Conservation (phyloP, 2,113 vertebrate species). For the Phalacrocorax carbo region DNA sequence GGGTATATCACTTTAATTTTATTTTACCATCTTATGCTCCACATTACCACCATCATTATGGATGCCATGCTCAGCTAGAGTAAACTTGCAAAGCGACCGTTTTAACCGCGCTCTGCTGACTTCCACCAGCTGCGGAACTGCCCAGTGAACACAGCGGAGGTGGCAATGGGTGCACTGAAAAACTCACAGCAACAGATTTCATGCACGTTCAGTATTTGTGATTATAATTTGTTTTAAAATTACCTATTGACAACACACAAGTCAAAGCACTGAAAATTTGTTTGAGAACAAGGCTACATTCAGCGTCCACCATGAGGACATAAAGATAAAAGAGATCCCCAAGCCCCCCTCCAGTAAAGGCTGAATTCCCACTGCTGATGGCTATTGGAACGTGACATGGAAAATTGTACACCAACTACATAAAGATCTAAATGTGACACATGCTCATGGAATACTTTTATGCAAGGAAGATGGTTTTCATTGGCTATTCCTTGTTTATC, state of each 20-base stretch:
- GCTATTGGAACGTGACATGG: not conserved
- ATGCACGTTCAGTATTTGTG: not conserved
- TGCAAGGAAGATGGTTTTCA: not conserved
- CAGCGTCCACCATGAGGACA: not conserved
- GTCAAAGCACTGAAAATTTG: not conserved
- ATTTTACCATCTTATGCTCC: not conserved
- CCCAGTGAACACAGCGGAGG: not conserved
- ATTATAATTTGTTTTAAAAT: not conserved
- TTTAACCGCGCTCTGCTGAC: not conserved
- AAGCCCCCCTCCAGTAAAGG: not conserved
- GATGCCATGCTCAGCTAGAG: not conserved
- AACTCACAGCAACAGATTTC: not conserved
- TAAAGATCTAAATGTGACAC: not conserved
- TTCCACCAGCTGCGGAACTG: not conserved
- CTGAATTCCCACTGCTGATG: not conserved
- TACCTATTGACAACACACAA: not conserved
- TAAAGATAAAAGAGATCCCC: not conserved
- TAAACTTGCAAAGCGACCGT: not conserved
- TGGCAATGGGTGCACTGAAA: not conserved
- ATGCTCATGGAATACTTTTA: not conserved
- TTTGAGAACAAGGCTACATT: not conserved
- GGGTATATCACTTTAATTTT: not conserved
- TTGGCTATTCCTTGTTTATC: not conserved
- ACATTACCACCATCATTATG: not conserved
- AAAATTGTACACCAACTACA: not conserved